phyloP scores from a whole-genome alignment of 2,888 invertebrate species.

The Toxonevra muliebris region DNA sequence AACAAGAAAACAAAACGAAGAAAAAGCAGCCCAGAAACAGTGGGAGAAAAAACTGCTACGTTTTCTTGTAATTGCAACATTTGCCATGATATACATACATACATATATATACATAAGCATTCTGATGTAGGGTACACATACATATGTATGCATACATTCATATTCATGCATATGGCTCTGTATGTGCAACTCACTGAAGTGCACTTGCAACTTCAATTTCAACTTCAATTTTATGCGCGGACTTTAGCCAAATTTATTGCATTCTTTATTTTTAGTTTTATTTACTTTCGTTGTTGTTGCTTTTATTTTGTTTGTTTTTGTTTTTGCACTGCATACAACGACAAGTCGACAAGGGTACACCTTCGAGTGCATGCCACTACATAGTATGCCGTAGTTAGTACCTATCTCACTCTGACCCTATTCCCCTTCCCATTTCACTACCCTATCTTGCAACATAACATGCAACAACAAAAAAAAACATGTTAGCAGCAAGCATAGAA shows the following conservation, averaged over 20 bases:
- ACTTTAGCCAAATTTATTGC: constrained; percentile 27
- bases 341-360: no score
- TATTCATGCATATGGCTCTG: neutral
- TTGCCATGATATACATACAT: no score
- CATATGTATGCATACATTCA: neutral
- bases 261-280: neutral
- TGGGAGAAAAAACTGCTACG: no score
- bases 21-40: neutral
- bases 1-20: constrained; percentile 14
- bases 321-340: neutral
- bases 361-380: no score
- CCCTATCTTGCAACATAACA: neutral
- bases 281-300: neutral
- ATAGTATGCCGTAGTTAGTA: no score
- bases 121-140: no score
- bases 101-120: no score
- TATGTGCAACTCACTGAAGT: neutral
- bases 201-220: constrained; percentile 10
- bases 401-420: neutral
- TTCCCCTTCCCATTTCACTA: neutral
- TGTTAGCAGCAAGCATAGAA: neutral
- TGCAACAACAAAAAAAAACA: neutral
- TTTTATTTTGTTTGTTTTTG: neutral
- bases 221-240: constrained; percentile 9
- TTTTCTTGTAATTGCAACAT: no score